Percentiles rank a stretch among this genome's conserved stretches.
phyloP scores from a whole-genome alignment of 2,888 invertebrate species.

The Drosophila dives region DNA sequence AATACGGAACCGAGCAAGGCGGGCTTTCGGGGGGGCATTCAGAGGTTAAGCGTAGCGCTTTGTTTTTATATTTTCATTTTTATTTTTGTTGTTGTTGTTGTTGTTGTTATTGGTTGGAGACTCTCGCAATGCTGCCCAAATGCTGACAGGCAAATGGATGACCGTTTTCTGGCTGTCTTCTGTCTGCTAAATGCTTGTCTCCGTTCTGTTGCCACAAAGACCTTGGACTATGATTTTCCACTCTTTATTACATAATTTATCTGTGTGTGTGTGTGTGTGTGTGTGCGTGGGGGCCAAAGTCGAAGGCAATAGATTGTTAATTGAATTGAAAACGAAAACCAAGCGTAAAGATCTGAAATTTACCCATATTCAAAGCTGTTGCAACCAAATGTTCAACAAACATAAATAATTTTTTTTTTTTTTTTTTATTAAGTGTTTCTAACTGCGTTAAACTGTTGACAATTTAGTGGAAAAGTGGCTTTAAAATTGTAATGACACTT shows the following conservation, averaged over 20 bases:
- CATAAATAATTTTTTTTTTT: slow-evolving; percentile 6
- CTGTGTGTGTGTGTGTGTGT: slow-evolving; percentile 18
- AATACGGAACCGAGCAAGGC: slow-evolving; percentile 34
- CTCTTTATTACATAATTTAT: slow-evolving; percentile 72
- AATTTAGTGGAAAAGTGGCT: neutral
- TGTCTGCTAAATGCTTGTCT: slow-evolving; percentile 52
- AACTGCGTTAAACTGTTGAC: neutral
- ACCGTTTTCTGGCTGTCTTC: slow-evolving; percentile 42
- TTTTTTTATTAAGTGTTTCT: neutral
- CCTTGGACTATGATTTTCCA: slow-evolving; percentile 69
- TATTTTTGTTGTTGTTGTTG: slow-evolving; percentile 33
- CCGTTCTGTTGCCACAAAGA: slow-evolving; percentile 50
- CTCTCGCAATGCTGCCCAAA: slow-evolving; percentile 44
- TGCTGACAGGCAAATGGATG: slow-evolving; percentile 75
- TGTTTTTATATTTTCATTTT: slow-evolving; percentile 17
- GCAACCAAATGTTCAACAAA: slow-evolving; percentile 1
- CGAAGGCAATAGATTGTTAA: slow-evolving; percentile 70
- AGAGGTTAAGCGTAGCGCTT: slow-evolving; percentile 65
- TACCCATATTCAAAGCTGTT: neutral
- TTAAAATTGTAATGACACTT: neutral
- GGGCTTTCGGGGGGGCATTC: slow-evolving; percentile 31
- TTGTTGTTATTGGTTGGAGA: slow-evolving; percentile 21
- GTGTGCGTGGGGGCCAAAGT: slow-evolving; percentile 53
- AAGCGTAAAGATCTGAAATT: slow-evolving; percentile 23
- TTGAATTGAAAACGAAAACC: slow-evolving; percentile 46